Evolutionary conservation across 2,888 invertebrate species (phyloP).

Genomic region (Andrena flavipes): DNA sequence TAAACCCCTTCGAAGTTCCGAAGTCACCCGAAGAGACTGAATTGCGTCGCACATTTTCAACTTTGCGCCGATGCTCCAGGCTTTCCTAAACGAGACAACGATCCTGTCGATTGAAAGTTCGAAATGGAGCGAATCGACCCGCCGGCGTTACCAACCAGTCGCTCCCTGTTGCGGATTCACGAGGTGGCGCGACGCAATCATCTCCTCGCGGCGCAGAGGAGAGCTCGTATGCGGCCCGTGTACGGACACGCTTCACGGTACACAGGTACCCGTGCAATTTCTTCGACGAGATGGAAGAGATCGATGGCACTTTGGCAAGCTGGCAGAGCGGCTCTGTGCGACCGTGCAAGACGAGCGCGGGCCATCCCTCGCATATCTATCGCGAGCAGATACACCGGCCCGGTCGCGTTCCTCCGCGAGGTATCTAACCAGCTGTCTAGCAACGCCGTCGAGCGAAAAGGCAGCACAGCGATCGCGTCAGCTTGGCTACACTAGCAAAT

Average conservation of each 20-base stretch:
- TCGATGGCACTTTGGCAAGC: slow-evolving; percentile 75
- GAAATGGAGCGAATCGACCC: too few species aligned
- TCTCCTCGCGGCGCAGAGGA: neutral
- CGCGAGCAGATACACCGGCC: slow-evolving; percentile 22
- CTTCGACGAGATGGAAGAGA: slow-evolving; percentile 68
- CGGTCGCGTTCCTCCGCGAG: slow-evolving; percentile 24
- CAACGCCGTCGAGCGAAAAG: slow-evolving; percentile 19
- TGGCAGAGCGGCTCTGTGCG: slow-evolving; percentile 65
- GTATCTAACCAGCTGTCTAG: slow-evolving; percentile 64
- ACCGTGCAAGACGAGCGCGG: slow-evolving; percentile 60
- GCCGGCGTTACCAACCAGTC: too few species aligned
- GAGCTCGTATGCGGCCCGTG: slow-evolving; percentile 16
- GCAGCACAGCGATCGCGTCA: slow-evolving; percentile 33
- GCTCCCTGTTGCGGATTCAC: too few species aligned
- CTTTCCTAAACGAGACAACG: too few species aligned
- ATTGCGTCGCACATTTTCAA: too few species aligned
- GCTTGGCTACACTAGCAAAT: slow-evolving; percentile 53
- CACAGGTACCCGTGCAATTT: slow-evolving; percentile 62
- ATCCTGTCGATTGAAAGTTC: too few species aligned
- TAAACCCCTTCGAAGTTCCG: too few species aligned
- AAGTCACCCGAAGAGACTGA: too few species aligned
- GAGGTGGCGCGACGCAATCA: neutral
- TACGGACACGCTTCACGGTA: slow-evolving; percentile 38
- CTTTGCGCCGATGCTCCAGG: too few species aligned
- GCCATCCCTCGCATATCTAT: slow-evolving; percentile 41